Evolutionary conservation across 30 jellyfish, hydroid and myxozoan species (phyloP).

Genomic region (Mastigias papua): DNA sequence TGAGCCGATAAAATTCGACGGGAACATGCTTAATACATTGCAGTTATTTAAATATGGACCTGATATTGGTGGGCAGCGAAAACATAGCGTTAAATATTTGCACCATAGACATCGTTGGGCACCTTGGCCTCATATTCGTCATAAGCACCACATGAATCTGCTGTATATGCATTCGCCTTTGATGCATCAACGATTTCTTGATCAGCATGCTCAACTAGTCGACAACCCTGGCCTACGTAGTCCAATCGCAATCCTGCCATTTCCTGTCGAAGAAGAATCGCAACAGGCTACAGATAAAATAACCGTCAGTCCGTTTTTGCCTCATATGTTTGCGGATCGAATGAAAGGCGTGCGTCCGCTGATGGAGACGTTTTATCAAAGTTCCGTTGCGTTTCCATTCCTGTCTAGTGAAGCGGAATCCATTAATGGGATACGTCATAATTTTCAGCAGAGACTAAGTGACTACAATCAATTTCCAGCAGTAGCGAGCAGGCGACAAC

Average conservation of each 20-base stretch:
- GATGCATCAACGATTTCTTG: background rate
- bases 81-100: background rate
- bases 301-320: background rate
- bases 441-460: background rate
- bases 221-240: background rate
- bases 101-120: background rate
- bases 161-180: background rate
- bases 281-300: background rate
- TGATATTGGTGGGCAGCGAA: background rate
- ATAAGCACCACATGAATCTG: constrained; percentile 10
- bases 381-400: background rate
- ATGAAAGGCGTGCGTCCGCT: background rate
- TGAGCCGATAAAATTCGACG: constrained; percentile 29
- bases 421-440: background rate
- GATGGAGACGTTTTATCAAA: background rate
- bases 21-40: background rate
- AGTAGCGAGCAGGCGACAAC: background rate
- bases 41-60: constrained; percentile 2
- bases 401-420: no score
- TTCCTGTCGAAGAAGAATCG: background rate
- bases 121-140: background rate
- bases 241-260: background rate
- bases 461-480: background rate
- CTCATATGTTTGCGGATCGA: background rate
- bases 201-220: no score